Base-by-base conservation (phyloP, 2,888 invertebrate genomes). In the Cartodere bifasciata region DNA sequence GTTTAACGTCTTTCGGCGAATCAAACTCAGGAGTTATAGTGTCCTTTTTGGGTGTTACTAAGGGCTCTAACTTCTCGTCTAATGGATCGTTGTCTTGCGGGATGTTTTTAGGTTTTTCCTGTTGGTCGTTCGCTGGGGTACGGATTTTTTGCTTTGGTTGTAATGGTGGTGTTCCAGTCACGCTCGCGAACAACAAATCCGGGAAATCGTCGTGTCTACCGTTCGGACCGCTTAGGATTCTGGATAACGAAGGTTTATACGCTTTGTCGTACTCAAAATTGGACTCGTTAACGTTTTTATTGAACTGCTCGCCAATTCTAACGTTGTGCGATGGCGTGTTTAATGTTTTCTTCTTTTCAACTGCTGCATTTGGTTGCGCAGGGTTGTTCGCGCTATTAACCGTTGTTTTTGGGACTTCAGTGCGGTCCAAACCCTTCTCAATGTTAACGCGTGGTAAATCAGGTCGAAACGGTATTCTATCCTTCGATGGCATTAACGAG, bases 171-270 rank as follows among this genome's bases (percentile, higher is more conserved):
- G 62, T 56, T 2, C 72, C 68, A 1, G 79, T 77, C 17, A 76
- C 75, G 1, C 75, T 72, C 36, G 75, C 67, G 13, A 83, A 58
- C 1, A 85, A 60, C 23, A 84, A 79, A 39, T 83, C 83, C 0
- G 84, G 80, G 31, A 85, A 77, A 45, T 82, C 81, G 42, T 83
- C 81, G 45, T 82, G 83, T 16, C 83, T 66, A 0, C 87, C 87
- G 52, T 84, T 86, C 29, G 85, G 83, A 2, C 87, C 87, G 28
- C 83, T 83, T 13, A 88, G 62, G 48, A 88, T 87, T 32, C 88
- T 67, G 3, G 84, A 80, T 42, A 88, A 86, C 41, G 83, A 81
- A 3, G 86, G 83, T 46, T 83, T 76, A 54, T 53, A 54, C 5
- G 46, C 50, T 35, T 58, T 59, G 28, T 60, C 60, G 43, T 62